These are phyloP conservation scores for Hydropsyche betteni DNA, from an alignment of 2,888 invertebrate species.

Conservation along the genomic window DNA sequence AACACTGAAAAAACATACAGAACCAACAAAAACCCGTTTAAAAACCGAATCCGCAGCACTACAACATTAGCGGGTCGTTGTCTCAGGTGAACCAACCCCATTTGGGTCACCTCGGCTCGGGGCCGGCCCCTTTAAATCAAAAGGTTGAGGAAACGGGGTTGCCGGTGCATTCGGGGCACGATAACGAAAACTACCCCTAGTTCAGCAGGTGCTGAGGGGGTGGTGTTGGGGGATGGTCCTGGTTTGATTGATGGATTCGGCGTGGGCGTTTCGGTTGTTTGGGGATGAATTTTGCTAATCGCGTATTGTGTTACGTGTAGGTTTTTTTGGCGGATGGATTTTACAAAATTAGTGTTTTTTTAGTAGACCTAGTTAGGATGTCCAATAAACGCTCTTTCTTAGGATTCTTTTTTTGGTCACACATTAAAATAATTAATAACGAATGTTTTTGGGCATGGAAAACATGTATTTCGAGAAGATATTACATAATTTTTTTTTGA, in stretches of 20 bases:
- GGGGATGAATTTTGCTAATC: not conserved
- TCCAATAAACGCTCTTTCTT: too few species aligned
- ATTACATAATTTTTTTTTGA: too few species aligned
- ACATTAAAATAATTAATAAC: too few species aligned
- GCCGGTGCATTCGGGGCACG: slow-evolving; percentile 26
- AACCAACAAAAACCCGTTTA: too few species aligned
- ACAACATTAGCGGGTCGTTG: slow-evolving; percentile 27
- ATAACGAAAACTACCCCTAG: slow-evolving; percentile 17
- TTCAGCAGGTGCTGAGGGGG: not conserved
- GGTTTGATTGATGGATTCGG: slow-evolving; percentile 19
- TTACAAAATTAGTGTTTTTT: too few species aligned
- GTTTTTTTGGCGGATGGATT: too few species aligned
- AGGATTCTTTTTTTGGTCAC: too few species aligned
- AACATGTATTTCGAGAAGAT: too few species aligned
- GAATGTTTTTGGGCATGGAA: too few species aligned
- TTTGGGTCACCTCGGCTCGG: slow-evolving; percentile 47
- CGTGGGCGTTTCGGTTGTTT: slow-evolving; percentile 16
- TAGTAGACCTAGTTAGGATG: too few species aligned
- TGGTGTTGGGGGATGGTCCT: not conserved
- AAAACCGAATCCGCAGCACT: too few species aligned
- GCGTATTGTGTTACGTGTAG: not conserved
- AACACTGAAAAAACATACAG: too few species aligned
- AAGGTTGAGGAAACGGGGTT: slow-evolving; percentile 23
- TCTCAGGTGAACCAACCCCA: slow-evolving; percentile 51
- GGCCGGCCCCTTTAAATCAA: slow-evolving; percentile 35